Evolutionary conservation across 2,797 vertebrate genomes (phyloP).

Genomic region (Takifugu ocellatus): DNA sequence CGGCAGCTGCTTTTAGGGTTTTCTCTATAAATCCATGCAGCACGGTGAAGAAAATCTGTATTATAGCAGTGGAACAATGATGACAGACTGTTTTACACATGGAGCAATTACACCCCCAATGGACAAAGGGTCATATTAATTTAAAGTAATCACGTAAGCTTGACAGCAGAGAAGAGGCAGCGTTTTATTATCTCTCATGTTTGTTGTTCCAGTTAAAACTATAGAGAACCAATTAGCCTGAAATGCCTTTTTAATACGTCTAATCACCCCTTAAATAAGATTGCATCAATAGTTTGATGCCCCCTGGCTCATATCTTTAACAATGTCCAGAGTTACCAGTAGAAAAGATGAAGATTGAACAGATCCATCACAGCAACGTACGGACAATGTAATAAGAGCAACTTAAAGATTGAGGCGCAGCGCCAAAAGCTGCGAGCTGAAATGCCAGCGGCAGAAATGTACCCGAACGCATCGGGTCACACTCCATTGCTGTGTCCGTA

Average conservation of each 20-base stretch:
- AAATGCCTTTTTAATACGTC: constrained; percentile 3
- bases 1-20: constrained; percentile 6
- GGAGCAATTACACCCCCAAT: constrained; percentile 18
- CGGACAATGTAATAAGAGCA: neutral
- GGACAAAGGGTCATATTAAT: constrained; percentile 14
- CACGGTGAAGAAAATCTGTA: constrained; percentile 1
- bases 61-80: constrained; percentile 12
- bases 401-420: neutral
- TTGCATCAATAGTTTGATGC: constrained; percentile 15
- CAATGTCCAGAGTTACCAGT: neutral
- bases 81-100: constrained; percentile 1
- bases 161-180: neutral
- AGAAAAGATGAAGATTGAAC: constrained; percentile 15
- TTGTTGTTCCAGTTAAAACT: constrained; percentile 1
- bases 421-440: constrained; percentile 8
- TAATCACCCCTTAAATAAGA: constrained; percentile 24
- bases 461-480: constrained; percentile 26
- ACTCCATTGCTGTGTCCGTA: constrained; percentile 17
- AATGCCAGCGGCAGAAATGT: constrained; percentile 19
- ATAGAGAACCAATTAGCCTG: neutral
- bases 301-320: constrained; percentile 5
- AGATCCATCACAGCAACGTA: constrained; percentile 2
- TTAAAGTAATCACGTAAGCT: constrained; percentile 9
- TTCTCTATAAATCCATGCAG: neutral
- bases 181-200: constrained; percentile 20